Percentiles rank a stretch among this genome's conserved stretches.
Conservation (phyloP, 2,888 invertebrate genomes). For the Morinoia aosen region DNA sequence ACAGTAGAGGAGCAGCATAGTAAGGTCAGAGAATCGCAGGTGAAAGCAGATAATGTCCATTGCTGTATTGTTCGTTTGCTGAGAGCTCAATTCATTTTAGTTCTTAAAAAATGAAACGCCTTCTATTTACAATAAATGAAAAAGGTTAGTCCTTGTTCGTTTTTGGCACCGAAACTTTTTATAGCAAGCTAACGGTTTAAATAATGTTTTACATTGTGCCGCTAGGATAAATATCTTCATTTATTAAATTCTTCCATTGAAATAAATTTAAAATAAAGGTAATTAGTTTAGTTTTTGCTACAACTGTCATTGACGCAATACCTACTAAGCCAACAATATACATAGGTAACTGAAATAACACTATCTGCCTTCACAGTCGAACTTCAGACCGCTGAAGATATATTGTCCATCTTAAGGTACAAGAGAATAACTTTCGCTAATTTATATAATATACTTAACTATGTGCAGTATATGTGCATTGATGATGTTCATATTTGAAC, state of each 20-base stretch:
- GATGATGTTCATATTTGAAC: background rate
- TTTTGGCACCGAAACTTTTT: background rate
- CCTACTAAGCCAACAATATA: background rate
- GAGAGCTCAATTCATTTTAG: background rate
- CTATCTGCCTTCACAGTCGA: background rate
- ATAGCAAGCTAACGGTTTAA: background rate
- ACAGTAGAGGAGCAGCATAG: conserved; percentile 52
- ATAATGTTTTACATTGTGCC: background rate
- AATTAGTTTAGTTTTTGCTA: background rate
- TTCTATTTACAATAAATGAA: background rate
- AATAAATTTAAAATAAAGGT: background rate
- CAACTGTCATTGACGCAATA: background rate
- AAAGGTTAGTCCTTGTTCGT: background rate
- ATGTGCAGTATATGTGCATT: conserved; percentile 37
- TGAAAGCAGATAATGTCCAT: conserved; percentile 24
- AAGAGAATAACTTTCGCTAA: conserved; percentile 14
- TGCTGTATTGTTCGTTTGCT: background rate
- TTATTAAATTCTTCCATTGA: background rate
- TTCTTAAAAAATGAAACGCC: background rate
- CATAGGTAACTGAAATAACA: background rate
- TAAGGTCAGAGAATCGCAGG: background rate
- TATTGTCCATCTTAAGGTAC: conserved; percentile 41
- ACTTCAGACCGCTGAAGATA: conserved; percentile 28
- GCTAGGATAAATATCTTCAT: background rate
- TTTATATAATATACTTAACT: conserved; percentile 20